These are phyloP conservation scores for Apostichopus leukothele DNA, from an alignment of 53 echinoderm and acorn worm species.

Conservation along the genomic window DNA sequence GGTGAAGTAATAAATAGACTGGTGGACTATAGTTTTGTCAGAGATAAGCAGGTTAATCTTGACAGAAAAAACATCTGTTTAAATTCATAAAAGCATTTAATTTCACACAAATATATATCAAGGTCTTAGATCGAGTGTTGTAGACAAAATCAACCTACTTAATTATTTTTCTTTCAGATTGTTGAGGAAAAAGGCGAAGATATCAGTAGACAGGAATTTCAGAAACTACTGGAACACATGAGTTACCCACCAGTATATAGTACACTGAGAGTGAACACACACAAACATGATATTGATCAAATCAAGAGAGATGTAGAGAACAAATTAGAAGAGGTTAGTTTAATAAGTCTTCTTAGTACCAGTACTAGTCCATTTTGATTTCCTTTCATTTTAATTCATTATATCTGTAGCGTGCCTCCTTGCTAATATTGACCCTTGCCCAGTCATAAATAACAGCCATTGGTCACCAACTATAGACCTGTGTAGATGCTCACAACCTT, in stretches of 20 bases:
- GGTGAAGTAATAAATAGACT: not conserved
- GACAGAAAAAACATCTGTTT: not conserved
- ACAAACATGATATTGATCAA: not conserved
- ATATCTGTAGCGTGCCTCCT: not conserved
- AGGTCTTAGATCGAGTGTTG: not conserved
- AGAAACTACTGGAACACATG: not conserved
- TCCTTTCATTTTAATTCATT: not conserved
- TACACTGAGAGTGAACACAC: conserved; percentile 13
- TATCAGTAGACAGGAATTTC: not conserved
- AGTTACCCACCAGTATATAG: conserved; percentile 22
- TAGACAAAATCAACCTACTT: not conserved
- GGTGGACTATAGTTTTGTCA: not conserved
- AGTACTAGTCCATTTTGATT: not conserved
- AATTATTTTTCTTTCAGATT: not conserved
- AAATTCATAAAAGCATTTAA: not conserved
- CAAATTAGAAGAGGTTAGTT: not conserved
- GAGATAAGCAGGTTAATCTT: not conserved
- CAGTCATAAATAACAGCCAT: not conserved
- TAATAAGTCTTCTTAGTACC: not conserved
- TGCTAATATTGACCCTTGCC: not conserved
- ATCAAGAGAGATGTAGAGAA: not conserved
- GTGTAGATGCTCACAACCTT: too few relatives aligned
- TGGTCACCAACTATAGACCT: too few relatives aligned
- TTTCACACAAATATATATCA: not conserved
- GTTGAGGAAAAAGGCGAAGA: not conserved